Evolutionary conservation across 2,797 vertebrate genomes (phyloP).

Genomic region (Anguilla obscura): DNA sequence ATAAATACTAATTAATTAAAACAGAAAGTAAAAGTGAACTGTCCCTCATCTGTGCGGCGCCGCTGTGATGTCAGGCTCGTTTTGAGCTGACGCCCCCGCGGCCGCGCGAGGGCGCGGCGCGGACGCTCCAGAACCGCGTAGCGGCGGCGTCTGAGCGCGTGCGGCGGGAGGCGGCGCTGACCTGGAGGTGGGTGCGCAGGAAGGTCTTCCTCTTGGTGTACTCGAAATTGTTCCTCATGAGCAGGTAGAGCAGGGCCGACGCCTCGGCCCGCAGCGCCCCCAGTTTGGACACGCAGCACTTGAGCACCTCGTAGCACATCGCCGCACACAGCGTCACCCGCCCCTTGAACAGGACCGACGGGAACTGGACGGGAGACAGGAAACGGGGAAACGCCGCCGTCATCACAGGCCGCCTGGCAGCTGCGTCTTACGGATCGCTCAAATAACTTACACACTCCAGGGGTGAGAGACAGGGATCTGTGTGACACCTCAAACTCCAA

Average conservation of each 20-base stretch:
- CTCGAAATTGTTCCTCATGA: constrained; percentile 97
- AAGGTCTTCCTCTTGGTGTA: constrained; percentile 94
- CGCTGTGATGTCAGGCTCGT: background rate
- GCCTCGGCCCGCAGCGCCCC: constrained; percentile 85
- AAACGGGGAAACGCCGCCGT: background rate
- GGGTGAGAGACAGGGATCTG: background rate
- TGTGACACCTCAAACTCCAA: background rate
- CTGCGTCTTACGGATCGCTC: background rate
- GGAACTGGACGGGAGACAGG: constrained; percentile 76
- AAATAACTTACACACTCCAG: background rate
- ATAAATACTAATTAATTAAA: too few species aligned
- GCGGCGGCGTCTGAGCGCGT: background rate
- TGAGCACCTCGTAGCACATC: constrained; percentile 93
- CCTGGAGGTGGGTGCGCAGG: constrained; percentile 93
- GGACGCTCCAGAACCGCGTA: background rate
- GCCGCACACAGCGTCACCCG: constrained; percentile 90
- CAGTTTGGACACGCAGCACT: constrained; percentile 93
- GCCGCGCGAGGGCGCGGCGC: background rate
- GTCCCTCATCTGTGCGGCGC: too few species aligned
- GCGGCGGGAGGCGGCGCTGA: constrained; percentile 51
- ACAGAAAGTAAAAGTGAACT: too few species aligned
- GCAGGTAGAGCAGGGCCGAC: constrained; percentile 89
- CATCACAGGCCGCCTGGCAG: background rate
- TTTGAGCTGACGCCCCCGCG: background rate
- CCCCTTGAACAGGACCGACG: constrained; percentile 90